Conservation (phyloP, 2,113 vertebrate species). For the Oxyruncus cristatus region DNA sequence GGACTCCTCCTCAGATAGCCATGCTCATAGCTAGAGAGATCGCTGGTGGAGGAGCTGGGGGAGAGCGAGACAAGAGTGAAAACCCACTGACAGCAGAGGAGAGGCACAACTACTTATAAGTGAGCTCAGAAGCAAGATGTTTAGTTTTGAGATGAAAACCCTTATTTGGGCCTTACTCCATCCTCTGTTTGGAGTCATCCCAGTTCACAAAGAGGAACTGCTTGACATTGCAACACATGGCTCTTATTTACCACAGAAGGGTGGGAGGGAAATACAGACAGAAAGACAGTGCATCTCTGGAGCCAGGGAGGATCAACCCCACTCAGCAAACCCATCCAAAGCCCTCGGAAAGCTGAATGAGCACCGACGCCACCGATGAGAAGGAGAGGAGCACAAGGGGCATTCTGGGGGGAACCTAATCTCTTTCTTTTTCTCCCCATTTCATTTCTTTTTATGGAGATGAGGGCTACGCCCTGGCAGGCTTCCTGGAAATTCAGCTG, state of each 20-base stretch:
- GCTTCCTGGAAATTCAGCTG: constrained; percentile 72
- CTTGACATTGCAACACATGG: constrained; percentile 65
- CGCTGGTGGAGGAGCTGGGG: constrained; percentile 87
- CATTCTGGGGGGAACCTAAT: neutral
- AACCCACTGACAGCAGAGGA: constrained; percentile 12
- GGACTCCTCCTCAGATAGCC: constrained; percentile 90
- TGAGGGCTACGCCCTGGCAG: constrained; percentile 72
- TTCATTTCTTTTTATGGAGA: constrained; percentile 80
- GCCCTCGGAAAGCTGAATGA: constrained; percentile 46
- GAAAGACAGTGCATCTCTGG: neutral
- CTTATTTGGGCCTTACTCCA: constrained; percentile 74
- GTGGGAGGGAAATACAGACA: constrained; percentile 2
- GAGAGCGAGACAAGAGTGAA: constrained; percentile 21
- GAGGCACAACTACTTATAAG: constrained; percentile 64
- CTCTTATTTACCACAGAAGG: constrained; percentile 59
- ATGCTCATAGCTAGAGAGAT: constrained; percentile 85
- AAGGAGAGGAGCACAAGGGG: neutral
- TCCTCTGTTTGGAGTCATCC: constrained; percentile 64
- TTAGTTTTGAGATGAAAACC: constrained; percentile 71
- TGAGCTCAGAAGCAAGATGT: constrained; percentile 67
- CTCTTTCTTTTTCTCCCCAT: constrained; percentile 46
- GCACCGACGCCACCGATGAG: neutral
- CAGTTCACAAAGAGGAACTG: constrained; percentile 60
- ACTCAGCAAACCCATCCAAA: constrained; percentile 29
- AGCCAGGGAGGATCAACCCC: constrained; percentile 33